Evolutionary conservation across 2,113 vertebrate genomes (phyloP), one percentile per base, ranked within the genome.

Genomic region (Leiothrix lutea): DNA sequence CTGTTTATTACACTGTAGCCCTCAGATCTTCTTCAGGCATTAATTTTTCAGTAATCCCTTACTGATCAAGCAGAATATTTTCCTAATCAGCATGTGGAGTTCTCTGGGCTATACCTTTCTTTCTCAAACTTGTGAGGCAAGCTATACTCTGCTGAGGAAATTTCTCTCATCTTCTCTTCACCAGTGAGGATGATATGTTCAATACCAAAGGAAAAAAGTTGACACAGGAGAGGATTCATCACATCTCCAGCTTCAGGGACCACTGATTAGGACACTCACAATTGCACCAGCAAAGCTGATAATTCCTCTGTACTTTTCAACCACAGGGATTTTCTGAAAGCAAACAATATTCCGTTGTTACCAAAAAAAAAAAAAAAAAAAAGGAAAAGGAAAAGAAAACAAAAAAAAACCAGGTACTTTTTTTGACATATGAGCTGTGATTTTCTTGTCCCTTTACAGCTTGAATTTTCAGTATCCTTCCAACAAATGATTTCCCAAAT

Each of bases 1-100:
- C 11, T 71, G 22, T 77, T 92, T 79, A 51, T 92, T 86, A 44
- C 48, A 67, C 25, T 65, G 65, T 79, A 81, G 26, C 16, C 50
- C 53, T 95, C 74, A 94, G 89, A 88, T 86, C 47, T 92, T 85
- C 83, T 40, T 20, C 23, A 69, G 64, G 5, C 64, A 96, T 97
- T 94, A 96, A 97, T 96, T 97, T 97, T 97, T 97, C 92, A 95
- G 50, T 74, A 93, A 75, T 33, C 14, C 66, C 84, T 96, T 79
- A 86, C 44, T 93, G 86, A 90, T 96, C 79, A 94, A 89, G 81
- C 40, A 88, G 96, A 97, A 96, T 95, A 95, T 79, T 95, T 97
- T 93, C 88, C 58, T 90, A 95, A 95, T 91, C 62, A 95, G 66
- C 86, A 80, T 1, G 1, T 86, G 65, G 60, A 67, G 79, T 87